Evolutionary conservation across 2,797 vertebrate genomes (phyloP), one percentile per base, ranked within the genome.

Genomic region (Crax fasciolata): DNA sequence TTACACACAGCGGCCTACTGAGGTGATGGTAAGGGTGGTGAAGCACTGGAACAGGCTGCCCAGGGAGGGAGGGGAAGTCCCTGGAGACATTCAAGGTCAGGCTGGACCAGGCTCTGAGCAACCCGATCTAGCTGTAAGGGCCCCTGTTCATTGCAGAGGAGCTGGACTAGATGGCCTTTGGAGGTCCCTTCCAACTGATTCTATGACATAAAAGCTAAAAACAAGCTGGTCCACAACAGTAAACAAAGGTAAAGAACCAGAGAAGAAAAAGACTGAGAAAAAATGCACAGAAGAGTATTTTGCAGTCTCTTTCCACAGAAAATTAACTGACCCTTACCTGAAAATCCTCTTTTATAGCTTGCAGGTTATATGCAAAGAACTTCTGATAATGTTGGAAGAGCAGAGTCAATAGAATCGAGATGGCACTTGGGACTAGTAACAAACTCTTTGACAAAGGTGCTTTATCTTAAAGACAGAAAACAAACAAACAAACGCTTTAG

Each of bases 401-500:
- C 55, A 99, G 96, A 63, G 97, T 97, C 96, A 99, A 97, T 80
- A 99, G 97, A 93, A 99, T 97, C 8, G 99, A 99, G 95, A 99
- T 96, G 82, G 98, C 98, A 89, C 98, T 98, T 94, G 99, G 98
- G 73, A 99, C 97, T 96, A 99, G 89, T 86, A 99, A 96, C 61
- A 99, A 98, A 93, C 98, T 98, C 98, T 99, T 99, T 13, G 98
- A 99, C 96, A 99, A 97, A 79, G 99, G 99, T 72, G 99, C 99
- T 98, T 99, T 99, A 98, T 99, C 99, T 99, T 98, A 77, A 87
- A 93, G 76, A 97, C 35, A 96, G 94, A 91, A 93, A 85, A 30
- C 91, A 89, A 96, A 66, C 65, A 91, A 43, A 58, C 54, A 67
- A 10, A 0, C 6, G 28, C 66, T 86, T 95, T 38, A 93, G 62